These are phyloP conservation scores for Drosophila varians DNA, from an alignment of 1,140 invertebrate species.

Conservation along the genomic window DNA sequence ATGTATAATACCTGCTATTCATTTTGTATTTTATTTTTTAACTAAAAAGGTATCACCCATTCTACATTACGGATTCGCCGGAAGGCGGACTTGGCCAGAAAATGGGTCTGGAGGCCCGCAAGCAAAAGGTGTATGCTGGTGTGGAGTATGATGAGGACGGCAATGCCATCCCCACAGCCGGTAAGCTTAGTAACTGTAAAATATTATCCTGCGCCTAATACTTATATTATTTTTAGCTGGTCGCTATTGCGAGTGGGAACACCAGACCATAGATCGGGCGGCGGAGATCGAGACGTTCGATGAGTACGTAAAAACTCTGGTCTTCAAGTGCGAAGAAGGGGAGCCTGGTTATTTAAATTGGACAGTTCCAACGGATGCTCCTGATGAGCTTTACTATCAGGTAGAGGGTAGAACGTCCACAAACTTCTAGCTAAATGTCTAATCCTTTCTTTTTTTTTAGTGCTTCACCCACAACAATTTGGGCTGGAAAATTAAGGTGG, in stretches of 20 bases:
- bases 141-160: constrained; percentile 90
- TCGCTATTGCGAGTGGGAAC: constrained; percentile 80
- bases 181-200: constrained; percentile 75
- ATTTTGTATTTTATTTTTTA: too few relatives aligned
- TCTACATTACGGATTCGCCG: constrained; percentile 95
- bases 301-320: constrained; percentile 90
- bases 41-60: constrained; percentile 92
- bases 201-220: not conserved
- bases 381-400: constrained; percentile 94
- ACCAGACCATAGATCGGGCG: constrained; percentile 70
- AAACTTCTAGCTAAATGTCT: not conserved
- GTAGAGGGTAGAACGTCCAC: constrained; percentile 84
- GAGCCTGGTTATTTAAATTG: constrained; percentile 90
- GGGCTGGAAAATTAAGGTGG: constrained; percentile 96
- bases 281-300: constrained; percentile 83
- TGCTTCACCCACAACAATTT: constrained; percentile 96
- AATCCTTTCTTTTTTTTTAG: constrained; percentile 87
- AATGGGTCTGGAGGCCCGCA: constrained; percentile 87
- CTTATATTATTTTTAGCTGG: constrained; percentile 39
- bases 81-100: constrained; percentile 94
- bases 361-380: constrained; percentile 92
- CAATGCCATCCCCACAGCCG: constrained; percentile 91
- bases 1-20: too few relatives aligned
- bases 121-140: constrained; percentile 91
- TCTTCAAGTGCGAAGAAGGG: constrained; percentile 89